phyloP scores from a whole-genome alignment of 2,113 vertebrate species.

The Potamarius usumacintae region DNA sequence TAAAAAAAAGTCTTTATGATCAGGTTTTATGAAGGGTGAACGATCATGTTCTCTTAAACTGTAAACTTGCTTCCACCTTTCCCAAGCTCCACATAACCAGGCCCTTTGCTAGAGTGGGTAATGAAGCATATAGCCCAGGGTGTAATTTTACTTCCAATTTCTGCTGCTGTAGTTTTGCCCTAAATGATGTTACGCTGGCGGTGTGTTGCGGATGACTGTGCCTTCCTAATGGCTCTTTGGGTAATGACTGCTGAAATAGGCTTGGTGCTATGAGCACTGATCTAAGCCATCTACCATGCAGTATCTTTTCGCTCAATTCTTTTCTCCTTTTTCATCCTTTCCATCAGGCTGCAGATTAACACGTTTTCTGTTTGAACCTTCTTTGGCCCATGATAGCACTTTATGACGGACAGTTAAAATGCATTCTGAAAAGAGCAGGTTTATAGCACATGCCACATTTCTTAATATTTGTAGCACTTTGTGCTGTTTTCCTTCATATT shows the following conservation, averaged over 20 bases:
- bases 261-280: conserved; percentile 52
- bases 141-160: conserved; percentile 80
- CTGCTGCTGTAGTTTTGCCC: conserved; percentile 66
- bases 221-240: conserved; percentile 73
- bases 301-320: conserved; percentile 18
- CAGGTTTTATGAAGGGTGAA: conserved; percentile 8
- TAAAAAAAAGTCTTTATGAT: background rate
- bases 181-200: conserved; percentile 64
- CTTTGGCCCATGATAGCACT: conserved; percentile 18
- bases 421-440: conserved; percentile 9
- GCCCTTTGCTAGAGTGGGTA: conserved; percentile 66
- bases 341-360: conserved; percentile 22
- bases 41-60: conserved; percentile 25
- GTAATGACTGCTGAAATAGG: conserved; percentile 81
- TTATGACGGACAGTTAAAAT: conserved; percentile 43
- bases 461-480: conserved; percentile 56
- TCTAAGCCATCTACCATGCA: conserved; percentile 47
- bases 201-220: conserved; percentile 66
- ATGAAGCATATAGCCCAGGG: conserved; percentile 70
- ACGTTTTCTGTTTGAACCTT: conserved; percentile 37
- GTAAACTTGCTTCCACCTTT: conserved; percentile 55
- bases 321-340: background rate
- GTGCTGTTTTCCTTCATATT: conserved; percentile 65
- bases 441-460: background rate
- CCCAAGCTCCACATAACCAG: conserved; percentile 52